Conservation (phyloP, 2,797 vertebrate species). For the Smutsia gigantea region DNA sequence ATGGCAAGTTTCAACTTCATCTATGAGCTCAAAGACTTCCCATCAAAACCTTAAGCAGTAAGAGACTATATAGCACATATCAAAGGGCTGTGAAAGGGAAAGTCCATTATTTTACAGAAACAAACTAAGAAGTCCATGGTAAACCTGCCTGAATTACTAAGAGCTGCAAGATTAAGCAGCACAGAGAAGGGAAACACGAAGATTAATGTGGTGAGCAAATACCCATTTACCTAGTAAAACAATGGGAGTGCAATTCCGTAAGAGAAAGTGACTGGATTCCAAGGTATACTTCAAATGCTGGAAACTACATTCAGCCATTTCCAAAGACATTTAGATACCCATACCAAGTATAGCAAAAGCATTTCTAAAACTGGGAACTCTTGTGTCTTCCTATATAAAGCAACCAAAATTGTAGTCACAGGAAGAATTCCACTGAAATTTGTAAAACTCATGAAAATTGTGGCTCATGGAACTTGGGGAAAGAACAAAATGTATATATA, state of each 20-base stretch:
- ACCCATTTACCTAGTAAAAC: constrained; percentile 51
- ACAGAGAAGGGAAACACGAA: not conserved
- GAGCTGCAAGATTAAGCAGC: constrained; percentile 48
- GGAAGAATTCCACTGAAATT: not conserved
- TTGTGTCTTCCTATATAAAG: constrained; percentile 9
- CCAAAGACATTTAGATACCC: not conserved
- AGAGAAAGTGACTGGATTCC: constrained; percentile 40
- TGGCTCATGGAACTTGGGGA: not conserved
- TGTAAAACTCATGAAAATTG: constrained; percentile 28
- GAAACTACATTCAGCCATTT: not conserved
- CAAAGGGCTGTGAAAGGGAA: constrained; percentile 15
- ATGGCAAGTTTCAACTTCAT: constrained; percentile 32
- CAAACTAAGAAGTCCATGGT: constrained; percentile 41
- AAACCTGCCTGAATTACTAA: constrained; percentile 44
- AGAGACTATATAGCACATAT: not conserved
- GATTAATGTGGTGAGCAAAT: not conserved
- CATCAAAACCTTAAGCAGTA: constrained; percentile 38
- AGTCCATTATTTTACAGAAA: constrained; percentile 26
- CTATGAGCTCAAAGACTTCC: not conserved
- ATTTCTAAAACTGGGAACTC: constrained; percentile 6
- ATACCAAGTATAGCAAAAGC: not conserved
- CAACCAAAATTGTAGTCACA: not conserved
- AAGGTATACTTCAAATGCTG: constrained; percentile 30
- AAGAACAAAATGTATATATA: constrained; percentile 31
- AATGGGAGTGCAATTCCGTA: not conserved